Percentiles rank a stretch among this genome's conserved stretches.
Evolutionary conservation across 2,113 vertebrate genomes (phyloP).

Genomic region (Vulpes vulpes): DNA sequence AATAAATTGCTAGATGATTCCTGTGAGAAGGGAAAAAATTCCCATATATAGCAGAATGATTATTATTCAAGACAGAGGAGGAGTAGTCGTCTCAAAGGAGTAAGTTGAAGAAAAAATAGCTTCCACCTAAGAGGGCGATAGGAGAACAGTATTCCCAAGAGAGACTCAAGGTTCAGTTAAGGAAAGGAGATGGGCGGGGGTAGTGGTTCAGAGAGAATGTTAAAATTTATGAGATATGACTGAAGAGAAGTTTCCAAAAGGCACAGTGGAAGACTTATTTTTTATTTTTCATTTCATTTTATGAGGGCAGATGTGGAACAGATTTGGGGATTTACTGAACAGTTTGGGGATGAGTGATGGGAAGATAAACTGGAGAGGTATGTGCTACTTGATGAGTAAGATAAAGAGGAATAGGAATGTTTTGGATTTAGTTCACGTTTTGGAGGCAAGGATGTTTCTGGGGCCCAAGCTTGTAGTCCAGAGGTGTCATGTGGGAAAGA

Average conservation of each 20-base stretch:
- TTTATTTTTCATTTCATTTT: neutral
- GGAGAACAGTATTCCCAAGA: neutral
- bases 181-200: neutral
- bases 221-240: neutral
- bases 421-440: neutral
- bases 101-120: neutral
- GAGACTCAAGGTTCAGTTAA: neutral
- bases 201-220: neutral
- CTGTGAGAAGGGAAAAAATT: neutral
- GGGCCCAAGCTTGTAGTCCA: neutral
- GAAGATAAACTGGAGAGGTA: neutral
- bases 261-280: neutral
- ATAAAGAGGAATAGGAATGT: neutral
- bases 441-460: neutral
- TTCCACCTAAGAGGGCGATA: neutral
- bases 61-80: neutral
- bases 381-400: neutral
- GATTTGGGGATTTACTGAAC: neutral
- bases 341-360: neutral
- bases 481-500: neutral
- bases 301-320: neutral
- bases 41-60: neutral
- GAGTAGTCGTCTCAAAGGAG: neutral
- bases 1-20: neutral
- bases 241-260: slow-evolving; percentile 18